phyloP scores from a whole-genome alignment of 1,140 invertebrate genomes.

The Piezodorus guildinii region DNA sequence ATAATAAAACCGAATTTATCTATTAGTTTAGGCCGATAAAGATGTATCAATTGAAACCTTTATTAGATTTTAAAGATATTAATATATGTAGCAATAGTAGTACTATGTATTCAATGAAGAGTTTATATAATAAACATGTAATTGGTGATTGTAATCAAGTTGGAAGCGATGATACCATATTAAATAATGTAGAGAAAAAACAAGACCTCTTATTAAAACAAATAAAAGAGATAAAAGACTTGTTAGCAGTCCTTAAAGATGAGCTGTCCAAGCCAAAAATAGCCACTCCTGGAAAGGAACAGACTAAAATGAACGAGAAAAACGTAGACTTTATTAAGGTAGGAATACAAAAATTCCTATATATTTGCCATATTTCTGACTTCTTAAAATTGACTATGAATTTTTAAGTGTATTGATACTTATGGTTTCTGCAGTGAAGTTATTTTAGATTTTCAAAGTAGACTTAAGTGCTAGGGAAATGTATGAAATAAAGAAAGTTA shows the following conservation, averaged over 20 bases:
- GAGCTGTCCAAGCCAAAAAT: constrained; percentile 16
- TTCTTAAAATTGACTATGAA: no score
- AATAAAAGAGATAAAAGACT: constrained; percentile 24
- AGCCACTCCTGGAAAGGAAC: constrained; percentile 1
- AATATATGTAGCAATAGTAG: constrained; percentile 18
- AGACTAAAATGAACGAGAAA: background rate
- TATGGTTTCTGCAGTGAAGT: no score
- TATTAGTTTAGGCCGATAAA: no score
- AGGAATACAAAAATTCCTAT: no score
- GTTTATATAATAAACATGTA: constrained; percentile 21
- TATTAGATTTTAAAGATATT: constrained; percentile 21
- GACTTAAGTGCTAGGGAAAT: no score
- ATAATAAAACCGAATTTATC: no score
- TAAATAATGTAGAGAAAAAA: constrained; percentile 23
- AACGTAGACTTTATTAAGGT: background rate
- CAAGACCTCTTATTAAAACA: constrained; percentile 26
- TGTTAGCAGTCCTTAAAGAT: constrained; percentile 23
- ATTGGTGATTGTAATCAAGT: background rate
- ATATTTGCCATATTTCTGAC: no score
- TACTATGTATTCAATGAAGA: constrained; percentile 28
- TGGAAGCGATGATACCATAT: constrained; percentile 14
- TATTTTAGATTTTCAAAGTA: no score
- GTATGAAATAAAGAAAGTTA: no score
- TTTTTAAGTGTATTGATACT: no score
- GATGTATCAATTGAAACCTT: constrained; percentile 28